A percentile compares a stretch with the other conserved stretches of the same genome.
Evolutionary conservation across 2,888 invertebrate genomes (phyloP).

Genomic region (Odontomyia ornata): DNA sequence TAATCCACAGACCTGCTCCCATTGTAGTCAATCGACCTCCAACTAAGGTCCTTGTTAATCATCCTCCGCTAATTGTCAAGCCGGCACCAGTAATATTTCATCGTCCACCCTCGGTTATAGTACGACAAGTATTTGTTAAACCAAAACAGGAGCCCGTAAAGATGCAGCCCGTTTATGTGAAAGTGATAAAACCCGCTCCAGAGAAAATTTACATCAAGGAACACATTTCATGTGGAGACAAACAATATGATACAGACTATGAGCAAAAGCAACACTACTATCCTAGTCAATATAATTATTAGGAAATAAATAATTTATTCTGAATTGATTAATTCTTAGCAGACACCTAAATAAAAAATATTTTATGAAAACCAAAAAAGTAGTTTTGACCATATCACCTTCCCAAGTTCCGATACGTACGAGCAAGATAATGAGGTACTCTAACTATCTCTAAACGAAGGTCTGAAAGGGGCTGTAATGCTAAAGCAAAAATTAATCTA

Average conservation of each 20-base stretch:
- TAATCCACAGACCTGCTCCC: slow-evolving; percentile 62
- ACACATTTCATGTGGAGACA: slow-evolving; percentile 47
- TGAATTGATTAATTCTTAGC: too few species aligned
- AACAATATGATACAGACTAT: neutral
- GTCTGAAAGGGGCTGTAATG: too few species aligned
- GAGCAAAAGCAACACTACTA: neutral
- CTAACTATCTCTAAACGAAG: too few species aligned
- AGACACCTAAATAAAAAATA: too few species aligned
- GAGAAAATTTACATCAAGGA: slow-evolving; percentile 61
- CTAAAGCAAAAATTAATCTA: too few species aligned
- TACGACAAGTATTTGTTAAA: slow-evolving; percentile 61
- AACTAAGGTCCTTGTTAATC: slow-evolving; percentile 61
- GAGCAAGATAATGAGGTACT: too few species aligned
- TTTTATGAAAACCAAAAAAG: too few species aligned
- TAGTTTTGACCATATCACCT: too few species aligned
- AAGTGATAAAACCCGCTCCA: slow-evolving; percentile 62
- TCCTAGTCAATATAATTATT: neutral
- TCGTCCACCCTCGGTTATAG: slow-evolving; percentile 62
- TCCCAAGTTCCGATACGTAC: too few species aligned
- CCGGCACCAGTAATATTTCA: slow-evolving; percentile 63
- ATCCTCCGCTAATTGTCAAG: slow-evolving; percentile 62
- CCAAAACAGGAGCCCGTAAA: slow-evolving; percentile 61
- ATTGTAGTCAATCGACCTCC: slow-evolving; percentile 63
- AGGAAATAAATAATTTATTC: neutral
- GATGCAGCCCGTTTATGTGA: slow-evolving; percentile 62